Base-by-base conservation (phyloP, 2,888 invertebrate genomes). In the Pollenia labialis region DNA sequence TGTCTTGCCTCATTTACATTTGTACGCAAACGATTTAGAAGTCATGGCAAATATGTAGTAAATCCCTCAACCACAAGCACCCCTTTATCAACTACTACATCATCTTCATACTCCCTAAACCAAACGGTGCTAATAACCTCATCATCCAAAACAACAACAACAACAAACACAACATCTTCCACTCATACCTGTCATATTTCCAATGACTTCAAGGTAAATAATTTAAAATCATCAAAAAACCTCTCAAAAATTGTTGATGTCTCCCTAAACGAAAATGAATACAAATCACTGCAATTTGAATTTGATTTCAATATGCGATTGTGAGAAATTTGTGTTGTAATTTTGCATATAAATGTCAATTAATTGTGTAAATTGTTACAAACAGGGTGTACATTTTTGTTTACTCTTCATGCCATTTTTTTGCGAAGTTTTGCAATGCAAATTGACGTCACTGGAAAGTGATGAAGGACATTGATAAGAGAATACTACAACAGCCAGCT, bases 41-140 rank as follows among this genome's bases (percentile, higher is more conserved):
- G 81, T 77, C 87, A 84, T 16, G 87, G 87, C 68, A 87, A 87
- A 84, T 87, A 87, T 81, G 84, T 87, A 10, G 84, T 87, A 62
- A 87, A 87, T 84, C 81, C 77, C 66, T 14, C 77, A 64, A 1
- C 77, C 40, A 64, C 23, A n/a, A 44, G 4, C 12, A 4, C 18
- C 42, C 62, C 72, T 1, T 71, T 71, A 1, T 7, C 54, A 11
- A 46, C 16, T 8, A 32, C 16, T 11, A 32, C 64, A 14, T 46
- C 42, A 8, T 18, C 69, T 18, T 69, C 50, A 18, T 50, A 44
- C n/a, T 12, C 60, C 23, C n/a, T 71, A 60, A 69, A 69, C 44
- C 52, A 52, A 58, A 58, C 69, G 69, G 75, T 82, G 82, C 76
- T 82, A 82, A 82, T 62, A 82, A 82, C 76, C 75, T 82, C 82